These are phyloP conservation scores for Sapayoa aenigma DNA, from an alignment of 2,113 vertebrate genomes.

Conservation along the genomic window DNA sequence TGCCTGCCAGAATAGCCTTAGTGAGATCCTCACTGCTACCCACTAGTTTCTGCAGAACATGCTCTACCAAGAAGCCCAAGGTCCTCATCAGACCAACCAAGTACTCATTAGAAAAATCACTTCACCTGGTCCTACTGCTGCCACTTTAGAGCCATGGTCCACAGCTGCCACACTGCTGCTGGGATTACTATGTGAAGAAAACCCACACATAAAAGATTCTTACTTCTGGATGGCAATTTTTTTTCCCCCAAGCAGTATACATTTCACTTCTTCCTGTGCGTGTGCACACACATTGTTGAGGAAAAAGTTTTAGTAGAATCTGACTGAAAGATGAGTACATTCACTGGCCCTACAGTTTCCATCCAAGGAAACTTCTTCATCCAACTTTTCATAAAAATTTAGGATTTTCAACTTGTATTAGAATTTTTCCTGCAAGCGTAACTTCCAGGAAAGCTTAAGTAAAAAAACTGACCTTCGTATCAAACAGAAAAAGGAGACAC, in stretches of 20 bases:
- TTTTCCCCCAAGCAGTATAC: background rate
- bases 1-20: background rate
- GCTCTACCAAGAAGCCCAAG: background rate
- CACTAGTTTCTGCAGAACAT: background rate
- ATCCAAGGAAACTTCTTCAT: no score
- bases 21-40: rapidly evolving
- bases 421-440: background rate
- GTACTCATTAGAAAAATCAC: background rate
- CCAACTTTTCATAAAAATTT: background rate
- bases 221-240: background rate
- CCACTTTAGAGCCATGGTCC: background rate
- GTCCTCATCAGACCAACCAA: background rate
- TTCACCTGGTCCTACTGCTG: background rate
- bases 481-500: background rate
- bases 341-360: background rate
- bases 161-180: background rate
- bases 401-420: background rate
- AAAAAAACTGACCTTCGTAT: background rate
- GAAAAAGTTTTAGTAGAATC: background rate
- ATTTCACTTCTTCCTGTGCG: background rate
- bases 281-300: rapidly evolving
- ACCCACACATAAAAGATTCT: background rate
- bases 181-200: background rate
- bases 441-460: background rate
- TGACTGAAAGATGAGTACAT: background rate